Conservation (phyloP, 37 sponge, comb jelly and placozoan species). For the Ianthella basta region DNA sequence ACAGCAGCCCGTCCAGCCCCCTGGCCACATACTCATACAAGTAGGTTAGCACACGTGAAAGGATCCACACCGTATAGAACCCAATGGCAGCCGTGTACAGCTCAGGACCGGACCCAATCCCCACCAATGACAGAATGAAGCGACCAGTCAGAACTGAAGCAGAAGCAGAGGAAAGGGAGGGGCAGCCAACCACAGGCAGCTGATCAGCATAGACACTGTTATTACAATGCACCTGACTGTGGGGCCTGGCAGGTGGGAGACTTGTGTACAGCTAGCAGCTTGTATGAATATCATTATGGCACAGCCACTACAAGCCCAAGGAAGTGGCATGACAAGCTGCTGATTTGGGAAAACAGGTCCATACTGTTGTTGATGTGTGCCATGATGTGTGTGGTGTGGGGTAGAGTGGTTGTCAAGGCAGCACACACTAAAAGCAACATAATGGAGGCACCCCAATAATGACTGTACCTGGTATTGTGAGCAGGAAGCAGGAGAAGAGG, state of each 20-base stretch:
- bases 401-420: too few relatives aligned
- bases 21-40: neutral
- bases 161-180: too few relatives aligned
- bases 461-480: constrained; percentile 70
- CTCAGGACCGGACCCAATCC: constrained; percentile 72
- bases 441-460: too few relatives aligned
- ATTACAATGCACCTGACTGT: neutral
- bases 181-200: too few relatives aligned
- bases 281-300: neutral
- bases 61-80: constrained; percentile 79
- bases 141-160: constrained; percentile 79
- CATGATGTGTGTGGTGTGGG: too few relatives aligned
- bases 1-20: neutral
- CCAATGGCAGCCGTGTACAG: constrained; percentile 93
- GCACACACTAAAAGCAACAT: too few relatives aligned
- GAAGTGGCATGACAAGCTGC: too few relatives aligned
- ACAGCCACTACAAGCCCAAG: neutral
- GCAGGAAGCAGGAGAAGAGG: constrained; percentile 52
- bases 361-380: too few relatives aligned
- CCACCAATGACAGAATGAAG: constrained; percentile 56
- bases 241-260: neutral
- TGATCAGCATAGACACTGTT: neutral
- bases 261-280: neutral
- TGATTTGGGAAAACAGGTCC: too few relatives aligned
- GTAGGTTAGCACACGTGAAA: constrained; percentile 29